Evolutionary conservation across 2,888 invertebrate species (phyloP).

Genomic region (Watsonalla cultraria): DNA sequence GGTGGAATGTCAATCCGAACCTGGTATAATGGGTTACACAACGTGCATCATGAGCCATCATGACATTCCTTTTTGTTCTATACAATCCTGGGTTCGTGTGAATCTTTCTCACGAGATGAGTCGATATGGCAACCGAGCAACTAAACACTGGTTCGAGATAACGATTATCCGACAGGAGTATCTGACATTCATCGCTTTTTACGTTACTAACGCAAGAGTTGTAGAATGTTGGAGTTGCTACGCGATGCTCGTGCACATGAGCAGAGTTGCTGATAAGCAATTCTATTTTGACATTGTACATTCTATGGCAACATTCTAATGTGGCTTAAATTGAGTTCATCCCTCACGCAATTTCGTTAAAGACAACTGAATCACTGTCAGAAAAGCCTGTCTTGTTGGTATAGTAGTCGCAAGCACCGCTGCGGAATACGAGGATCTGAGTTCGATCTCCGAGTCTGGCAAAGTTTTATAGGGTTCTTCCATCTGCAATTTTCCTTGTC

Average conservation of each 20-base stretch:
- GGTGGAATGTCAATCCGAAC: slow-evolving; percentile 54
- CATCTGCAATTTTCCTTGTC: too few species aligned
- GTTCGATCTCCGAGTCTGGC: too few species aligned
- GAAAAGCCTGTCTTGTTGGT: too few species aligned
- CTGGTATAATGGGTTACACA: slow-evolving; percentile 52
- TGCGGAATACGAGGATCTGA: too few species aligned
- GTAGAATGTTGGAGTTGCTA: background rate
- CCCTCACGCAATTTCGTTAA: too few species aligned
- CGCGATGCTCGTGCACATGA: background rate
- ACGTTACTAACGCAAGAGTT: slow-evolving; percentile 3
- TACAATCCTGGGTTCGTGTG: slow-evolving; percentile 60
- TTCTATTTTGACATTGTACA: too few species aligned
- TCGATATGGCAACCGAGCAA: slow-evolving; percentile 44
- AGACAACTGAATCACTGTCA: too few species aligned
- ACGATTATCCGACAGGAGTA: slow-evolving; percentile 24
- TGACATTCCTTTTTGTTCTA: slow-evolving; percentile 74
- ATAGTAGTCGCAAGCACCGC: too few species aligned
- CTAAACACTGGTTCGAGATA: slow-evolving; percentile 54
- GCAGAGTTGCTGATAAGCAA: background rate
- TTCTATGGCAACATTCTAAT: too few species aligned
- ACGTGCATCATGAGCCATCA: slow-evolving; percentile 75
- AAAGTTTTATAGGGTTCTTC: too few species aligned
- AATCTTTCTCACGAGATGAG: slow-evolving; percentile 60
- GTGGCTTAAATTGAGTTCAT: too few species aligned
- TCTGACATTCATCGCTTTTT: slow-evolving; percentile 15